Evolutionary conservation across 2,888 invertebrate species (phyloP), one percentile per base, ranked within the genome.

Genomic region (Shargacucullia verbasci): DNA sequence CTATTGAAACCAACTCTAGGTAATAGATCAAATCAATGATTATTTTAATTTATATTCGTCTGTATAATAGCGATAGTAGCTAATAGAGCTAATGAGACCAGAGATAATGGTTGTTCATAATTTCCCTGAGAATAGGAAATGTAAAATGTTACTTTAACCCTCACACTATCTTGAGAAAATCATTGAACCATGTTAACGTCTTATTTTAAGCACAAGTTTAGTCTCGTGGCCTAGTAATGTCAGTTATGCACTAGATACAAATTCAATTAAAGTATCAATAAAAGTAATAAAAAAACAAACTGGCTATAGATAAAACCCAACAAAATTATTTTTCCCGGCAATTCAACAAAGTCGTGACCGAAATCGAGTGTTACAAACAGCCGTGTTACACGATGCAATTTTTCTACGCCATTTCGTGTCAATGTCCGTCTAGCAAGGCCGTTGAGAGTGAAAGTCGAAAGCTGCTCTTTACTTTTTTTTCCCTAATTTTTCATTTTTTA

Each of bases 371-470:
- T 78, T 80, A 79, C 80, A 78, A 81, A 70, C 14, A 53, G 40
- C 60, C 56, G 72, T 53, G 60, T 67, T 72, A 75, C 75, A 73
- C 70, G 73, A 70, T 79, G 83, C 81, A 82, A 81, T 88, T 85
- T 83, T 86, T 73, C 73, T 71, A 78, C 69, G 61, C 69, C 67
- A 71, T 76, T 79, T 63, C 62, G 79, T 80, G 86, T 85, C 88
- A 88, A 87, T 78, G 88, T 78, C 85, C 87, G 84, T 65, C 63
- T 59, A 55, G 81, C 87, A 84, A 88, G 87, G 86, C 85, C 83
- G 67, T 63, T 74, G 78, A 68, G 69, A 81, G 90, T 81, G 91
- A 91, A 91, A 91, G 90, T 89, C 76, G 90, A 91, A 88, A 91
- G 91, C 79, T 79, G 76, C 69, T 73, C 70, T 80, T 79, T 80